phyloP scores from a whole-genome alignment of 2,113 vertebrate species.

The Elachura formosa region DNA sequence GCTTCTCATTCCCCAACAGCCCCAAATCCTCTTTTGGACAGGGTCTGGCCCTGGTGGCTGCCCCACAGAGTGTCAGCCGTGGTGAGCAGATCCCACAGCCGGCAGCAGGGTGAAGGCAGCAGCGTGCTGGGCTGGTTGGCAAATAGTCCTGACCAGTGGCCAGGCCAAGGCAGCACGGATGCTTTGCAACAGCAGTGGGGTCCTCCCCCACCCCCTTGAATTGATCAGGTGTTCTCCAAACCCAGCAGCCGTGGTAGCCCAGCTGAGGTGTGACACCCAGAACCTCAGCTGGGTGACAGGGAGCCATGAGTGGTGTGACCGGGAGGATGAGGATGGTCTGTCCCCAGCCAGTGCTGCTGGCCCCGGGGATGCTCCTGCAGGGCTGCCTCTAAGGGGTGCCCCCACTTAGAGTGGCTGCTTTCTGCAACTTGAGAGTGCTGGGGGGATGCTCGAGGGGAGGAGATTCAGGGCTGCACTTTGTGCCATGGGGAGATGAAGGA shows the following conservation, averaged over 20 bases:
- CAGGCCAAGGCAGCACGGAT: accelerated
- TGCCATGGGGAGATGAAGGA: not conserved
- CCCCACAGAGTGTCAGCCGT: accelerated
- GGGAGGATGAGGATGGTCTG: not conserved
- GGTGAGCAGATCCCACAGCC: not conserved
- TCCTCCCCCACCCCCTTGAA: not conserved
- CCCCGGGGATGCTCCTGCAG: accelerated
- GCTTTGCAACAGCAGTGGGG: not conserved
- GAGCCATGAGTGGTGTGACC: accelerated
- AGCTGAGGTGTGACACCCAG: not conserved
- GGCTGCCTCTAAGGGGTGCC: not conserved
- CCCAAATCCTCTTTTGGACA: not conserved
- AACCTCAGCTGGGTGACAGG: too few species aligned
- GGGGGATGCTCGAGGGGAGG: not conserved
- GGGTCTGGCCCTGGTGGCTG: accelerated
- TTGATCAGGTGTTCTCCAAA: not conserved
- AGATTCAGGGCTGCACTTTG: not conserved
- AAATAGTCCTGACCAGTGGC: not conserved
- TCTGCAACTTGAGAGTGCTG: not conserved
- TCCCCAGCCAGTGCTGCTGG: not conserved
- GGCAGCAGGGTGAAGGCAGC: not conserved
- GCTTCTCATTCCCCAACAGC: not conserved
- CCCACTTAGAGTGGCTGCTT: not conserved
- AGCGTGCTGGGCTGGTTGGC: accelerated
- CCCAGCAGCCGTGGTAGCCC: not conserved